Conservation (phyloP, 23 tunicate genomes). For the Halocynthia roretzi region DNA sequence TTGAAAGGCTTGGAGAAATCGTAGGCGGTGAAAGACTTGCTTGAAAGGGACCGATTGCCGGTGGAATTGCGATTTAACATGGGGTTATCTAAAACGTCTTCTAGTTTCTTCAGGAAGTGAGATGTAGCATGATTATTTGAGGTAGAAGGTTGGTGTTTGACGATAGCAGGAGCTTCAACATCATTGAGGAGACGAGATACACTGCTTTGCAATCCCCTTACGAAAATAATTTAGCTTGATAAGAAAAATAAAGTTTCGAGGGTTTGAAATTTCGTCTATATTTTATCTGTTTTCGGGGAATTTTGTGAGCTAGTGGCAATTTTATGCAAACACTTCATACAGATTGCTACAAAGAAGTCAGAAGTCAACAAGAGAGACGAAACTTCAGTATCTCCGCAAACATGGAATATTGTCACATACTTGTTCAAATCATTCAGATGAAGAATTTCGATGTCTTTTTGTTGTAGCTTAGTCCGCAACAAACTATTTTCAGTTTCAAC, state of each 20-base stretch:
- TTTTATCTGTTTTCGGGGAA: too few relatives aligned
- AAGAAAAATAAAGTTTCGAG: background rate
- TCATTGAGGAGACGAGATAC: slow-evolving; percentile 64
- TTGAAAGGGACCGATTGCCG: background rate
- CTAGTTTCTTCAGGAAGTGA: background rate
- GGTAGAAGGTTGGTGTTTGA: background rate
- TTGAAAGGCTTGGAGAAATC: background rate
- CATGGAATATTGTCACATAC: background rate
- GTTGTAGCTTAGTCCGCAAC: slow-evolving; percentile 15
- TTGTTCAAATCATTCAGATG: slow-evolving; percentile 64
- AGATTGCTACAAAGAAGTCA: too few relatives aligned
- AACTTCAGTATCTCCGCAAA: too few relatives aligned
- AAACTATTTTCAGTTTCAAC: slow-evolving; percentile 28
- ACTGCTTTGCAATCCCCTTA: slow-evolving; percentile 68
- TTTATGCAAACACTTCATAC: too few relatives aligned
- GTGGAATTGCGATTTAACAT: background rate
- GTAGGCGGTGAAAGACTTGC: background rate
- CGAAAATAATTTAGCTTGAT: background rate
- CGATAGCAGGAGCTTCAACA: background rate
- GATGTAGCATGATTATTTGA: slow-evolving; percentile 6
- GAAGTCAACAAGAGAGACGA: too few relatives aligned
- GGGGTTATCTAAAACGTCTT: slow-evolving; percentile 12
- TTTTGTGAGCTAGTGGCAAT: too few relatives aligned
- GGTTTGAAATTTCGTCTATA: background rate
- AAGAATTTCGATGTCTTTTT: slow-evolving; percentile 59